A percentile compares a stretch with the other conserved stretches of the same genome.
Evolutionary conservation across 2,113 vertebrate genomes (phyloP).

Genomic region (Rhinopomastus cyanomelas): DNA sequence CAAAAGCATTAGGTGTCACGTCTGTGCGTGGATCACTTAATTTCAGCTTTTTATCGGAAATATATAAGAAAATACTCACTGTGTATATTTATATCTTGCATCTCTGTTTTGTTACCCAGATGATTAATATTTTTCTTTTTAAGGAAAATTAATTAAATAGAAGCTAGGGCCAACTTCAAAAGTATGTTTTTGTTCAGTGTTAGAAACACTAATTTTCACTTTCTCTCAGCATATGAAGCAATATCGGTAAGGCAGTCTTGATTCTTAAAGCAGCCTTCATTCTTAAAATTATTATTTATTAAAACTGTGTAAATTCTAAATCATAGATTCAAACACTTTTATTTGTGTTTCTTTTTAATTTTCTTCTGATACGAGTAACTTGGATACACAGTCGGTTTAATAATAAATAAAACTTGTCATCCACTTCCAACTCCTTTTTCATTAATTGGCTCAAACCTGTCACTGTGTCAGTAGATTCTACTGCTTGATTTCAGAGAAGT

Average conservation of each 20-base stretch:
- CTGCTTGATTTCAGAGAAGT: background rate
- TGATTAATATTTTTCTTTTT: background rate
- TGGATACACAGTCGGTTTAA: background rate
- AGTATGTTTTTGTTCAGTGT: background rate
- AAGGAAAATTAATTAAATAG: background rate
- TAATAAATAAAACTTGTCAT: background rate
- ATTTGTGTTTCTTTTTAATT: background rate
- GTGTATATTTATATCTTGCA: background rate
- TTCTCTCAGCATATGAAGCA: background rate
- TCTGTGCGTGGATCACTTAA: background rate
- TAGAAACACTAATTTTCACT: constrained; percentile 2
- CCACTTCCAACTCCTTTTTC: background rate
- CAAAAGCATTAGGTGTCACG: background rate
- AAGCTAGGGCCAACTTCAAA: background rate
- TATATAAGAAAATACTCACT: background rate
- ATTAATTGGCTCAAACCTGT: background rate
- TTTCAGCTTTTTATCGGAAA: background rate
- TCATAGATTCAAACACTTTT: background rate
- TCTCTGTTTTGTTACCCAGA: background rate
- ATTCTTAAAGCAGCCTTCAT: background rate
- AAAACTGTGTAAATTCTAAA: background rate
- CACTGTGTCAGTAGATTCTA: background rate
- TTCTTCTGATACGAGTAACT: background rate
- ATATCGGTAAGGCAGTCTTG: background rate
- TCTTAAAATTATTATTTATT: no score